Conservation (phyloP, 1,140 invertebrate genomes). For the Trypoxylus dichotomus region DNA sequence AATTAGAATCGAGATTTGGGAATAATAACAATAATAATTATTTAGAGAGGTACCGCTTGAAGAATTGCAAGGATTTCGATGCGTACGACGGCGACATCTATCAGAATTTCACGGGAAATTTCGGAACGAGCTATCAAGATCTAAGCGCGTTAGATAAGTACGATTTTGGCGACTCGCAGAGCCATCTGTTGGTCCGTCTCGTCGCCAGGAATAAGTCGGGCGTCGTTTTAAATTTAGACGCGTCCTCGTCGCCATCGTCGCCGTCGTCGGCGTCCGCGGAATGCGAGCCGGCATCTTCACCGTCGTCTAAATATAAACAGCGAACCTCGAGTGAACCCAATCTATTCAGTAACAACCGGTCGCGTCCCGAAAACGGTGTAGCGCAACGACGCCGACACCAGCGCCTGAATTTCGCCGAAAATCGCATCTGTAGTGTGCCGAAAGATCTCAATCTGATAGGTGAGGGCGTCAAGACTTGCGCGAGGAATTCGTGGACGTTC, state of each 20-base stretch:
- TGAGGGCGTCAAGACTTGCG: constrained; percentile 25
- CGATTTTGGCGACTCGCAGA: constrained; percentile 29
- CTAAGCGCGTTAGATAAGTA: constrained; percentile 46
- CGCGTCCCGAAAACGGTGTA: not conserved
- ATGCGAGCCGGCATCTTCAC: constrained; percentile 28
- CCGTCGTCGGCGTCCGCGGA: not conserved
- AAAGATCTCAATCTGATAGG: constrained; percentile 57
- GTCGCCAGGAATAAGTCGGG: not conserved
- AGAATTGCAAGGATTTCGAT: constrained; percentile 19
- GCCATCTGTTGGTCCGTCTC: not conserved
- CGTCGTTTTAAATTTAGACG: constrained; percentile 48
- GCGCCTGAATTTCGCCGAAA: constrained; percentile 29
- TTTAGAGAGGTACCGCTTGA: not conserved
- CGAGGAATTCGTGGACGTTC: constrained; percentile 40
- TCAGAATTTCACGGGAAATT: constrained; percentile 43
- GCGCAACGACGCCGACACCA: not conserved
- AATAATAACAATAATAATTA: not conserved
- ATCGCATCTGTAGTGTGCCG: constrained; percentile 57
- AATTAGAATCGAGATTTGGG: constrained; percentile 13
- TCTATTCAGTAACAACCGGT: constrained; percentile 49
- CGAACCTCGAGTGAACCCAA: constrained; percentile 53
- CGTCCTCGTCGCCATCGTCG: not conserved
- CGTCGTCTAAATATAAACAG: constrained; percentile 47
- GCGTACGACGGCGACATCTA: constrained; percentile 51
- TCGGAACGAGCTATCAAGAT: constrained; percentile 51